Conservation (phyloP, 2,888 invertebrate species). For the Cerastis leucographa region DNA sequence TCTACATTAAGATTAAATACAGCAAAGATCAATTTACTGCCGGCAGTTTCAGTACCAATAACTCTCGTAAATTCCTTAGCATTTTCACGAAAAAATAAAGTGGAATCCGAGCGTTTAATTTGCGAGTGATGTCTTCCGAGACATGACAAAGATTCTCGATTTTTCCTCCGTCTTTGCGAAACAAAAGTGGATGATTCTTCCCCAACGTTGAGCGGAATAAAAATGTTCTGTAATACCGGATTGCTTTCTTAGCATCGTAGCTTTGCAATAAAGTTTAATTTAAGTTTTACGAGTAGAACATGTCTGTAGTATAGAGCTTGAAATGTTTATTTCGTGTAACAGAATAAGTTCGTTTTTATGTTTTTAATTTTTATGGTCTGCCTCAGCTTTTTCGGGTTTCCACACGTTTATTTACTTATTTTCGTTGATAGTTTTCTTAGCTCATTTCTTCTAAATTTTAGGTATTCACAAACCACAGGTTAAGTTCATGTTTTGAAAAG, state of each 20-base stretch:
- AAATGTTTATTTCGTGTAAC: background rate
- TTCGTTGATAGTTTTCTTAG: background rate
- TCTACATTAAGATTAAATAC: background rate
- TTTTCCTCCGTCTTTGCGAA: conserved; percentile 21
- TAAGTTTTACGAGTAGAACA: conserved; percentile 18
- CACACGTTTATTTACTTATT: background rate
- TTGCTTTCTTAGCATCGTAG: conserved; percentile 10
- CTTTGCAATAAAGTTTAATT: conserved; percentile 17
- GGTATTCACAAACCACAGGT: background rate
- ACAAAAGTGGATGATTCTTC: conserved; percentile 35
- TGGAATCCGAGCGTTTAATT: conserved; percentile 11
- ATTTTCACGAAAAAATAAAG: conserved; percentile 28
- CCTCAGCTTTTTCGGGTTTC: background rate
- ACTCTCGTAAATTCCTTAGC: background rate
- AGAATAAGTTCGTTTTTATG: background rate
- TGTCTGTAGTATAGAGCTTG: background rate
- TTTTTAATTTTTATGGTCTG: conserved; percentile 6
- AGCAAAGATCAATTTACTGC: background rate
- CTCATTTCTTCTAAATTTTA: background rate
- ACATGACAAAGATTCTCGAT: conserved; percentile 19
- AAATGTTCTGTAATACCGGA: conserved; percentile 19
- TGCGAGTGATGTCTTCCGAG: conserved; percentile 17
- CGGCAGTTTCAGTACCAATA: background rate
- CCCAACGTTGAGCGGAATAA: conserved; percentile 22
- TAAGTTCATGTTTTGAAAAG: background rate